A percentile compares a stretch with the other conserved stretches of the same genome.
phyloP scores from a whole-genome alignment of 2,113 vertebrate genomes.

The Astatotilapia flaviijosephi region DNA sequence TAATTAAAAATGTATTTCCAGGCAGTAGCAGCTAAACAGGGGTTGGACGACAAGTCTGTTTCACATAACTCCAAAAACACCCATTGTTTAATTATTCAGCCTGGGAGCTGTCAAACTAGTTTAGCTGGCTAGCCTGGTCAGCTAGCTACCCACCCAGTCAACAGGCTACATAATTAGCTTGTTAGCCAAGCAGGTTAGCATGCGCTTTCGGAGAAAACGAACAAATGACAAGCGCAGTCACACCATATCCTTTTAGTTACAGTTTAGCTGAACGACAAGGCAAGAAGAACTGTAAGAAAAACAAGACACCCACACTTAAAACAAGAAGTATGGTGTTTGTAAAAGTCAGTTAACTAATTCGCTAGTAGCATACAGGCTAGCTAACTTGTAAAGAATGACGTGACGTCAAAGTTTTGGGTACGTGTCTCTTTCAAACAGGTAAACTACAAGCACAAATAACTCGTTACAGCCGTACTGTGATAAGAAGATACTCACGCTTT shows the following conservation, averaged over 20 bases:
- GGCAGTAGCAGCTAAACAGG: too few species aligned
- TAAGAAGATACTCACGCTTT: slow-evolving; percentile 85
- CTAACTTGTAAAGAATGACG: slow-evolving; percentile 58
- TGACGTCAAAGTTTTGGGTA: slow-evolving; percentile 78
- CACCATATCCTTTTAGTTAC: too few species aligned
- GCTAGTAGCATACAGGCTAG: slow-evolving; percentile 50
- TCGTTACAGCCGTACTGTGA: background rate
- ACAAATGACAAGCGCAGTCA: background rate
- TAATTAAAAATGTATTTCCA: background rate
- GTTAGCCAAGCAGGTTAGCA: slow-evolving; percentile 41
- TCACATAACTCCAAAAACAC: background rate
- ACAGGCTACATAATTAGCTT: slow-evolving; percentile 42
- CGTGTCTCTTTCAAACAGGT: slow-evolving; percentile 77
- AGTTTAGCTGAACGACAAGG: background rate
- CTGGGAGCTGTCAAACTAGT: slow-evolving; percentile 66
- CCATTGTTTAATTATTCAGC: background rate
- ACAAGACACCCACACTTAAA: background rate
- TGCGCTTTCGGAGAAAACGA: background rate
- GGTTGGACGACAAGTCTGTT: background rate
- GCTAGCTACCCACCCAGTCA: slow-evolving; percentile 21
- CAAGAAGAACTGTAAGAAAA: background rate
- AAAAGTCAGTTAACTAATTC: slow-evolving; percentile 24
- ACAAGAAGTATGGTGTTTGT: background rate
- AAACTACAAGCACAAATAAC: slow-evolving; percentile 12
- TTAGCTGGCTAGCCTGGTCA: slow-evolving; percentile 32